Evolutionary conservation across 2,113 vertebrate species (phyloP).

Genomic region (Microcebus griseorufus): DNA sequence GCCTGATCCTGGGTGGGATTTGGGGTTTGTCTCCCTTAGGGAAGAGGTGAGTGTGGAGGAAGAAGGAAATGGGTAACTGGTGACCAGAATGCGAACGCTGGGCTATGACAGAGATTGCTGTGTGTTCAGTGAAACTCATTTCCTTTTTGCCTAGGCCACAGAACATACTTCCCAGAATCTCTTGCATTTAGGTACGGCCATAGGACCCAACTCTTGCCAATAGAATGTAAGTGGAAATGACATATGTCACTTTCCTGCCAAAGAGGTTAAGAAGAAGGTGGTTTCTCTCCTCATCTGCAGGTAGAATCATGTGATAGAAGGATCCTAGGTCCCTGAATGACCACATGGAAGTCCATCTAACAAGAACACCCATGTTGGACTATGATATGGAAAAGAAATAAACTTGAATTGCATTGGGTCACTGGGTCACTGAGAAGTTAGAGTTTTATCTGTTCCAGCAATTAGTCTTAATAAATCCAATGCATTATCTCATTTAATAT

Average conservation of each 20-base stretch:
- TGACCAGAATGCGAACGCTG: neutral
- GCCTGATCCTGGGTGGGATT: neutral
- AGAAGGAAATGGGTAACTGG: neutral
- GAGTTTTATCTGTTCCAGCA: neutral
- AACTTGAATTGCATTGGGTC: neutral
- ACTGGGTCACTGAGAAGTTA: neutral
- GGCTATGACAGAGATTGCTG: neutral
- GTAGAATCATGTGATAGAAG: neutral
- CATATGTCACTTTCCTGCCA: neutral
- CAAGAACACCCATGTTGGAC: neutral
- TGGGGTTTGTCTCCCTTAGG: neutral
- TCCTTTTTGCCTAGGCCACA: neutral
- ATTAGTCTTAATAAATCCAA: neutral
- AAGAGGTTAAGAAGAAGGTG: neutral
- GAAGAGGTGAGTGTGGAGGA: neutral
- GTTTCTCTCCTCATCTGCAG: neutral
- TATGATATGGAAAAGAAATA: neutral
- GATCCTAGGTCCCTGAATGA: neutral
- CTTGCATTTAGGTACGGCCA: neutral
- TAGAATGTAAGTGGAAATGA: neutral
- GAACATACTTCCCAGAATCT: neutral
- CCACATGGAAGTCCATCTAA: neutral
- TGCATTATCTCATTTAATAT: neutral
- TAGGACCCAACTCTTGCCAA: neutral
- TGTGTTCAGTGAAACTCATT: neutral